phyloP scores from a whole-genome alignment of 2,888 invertebrate genomes.

The Stomorhina lunata region DNA sequence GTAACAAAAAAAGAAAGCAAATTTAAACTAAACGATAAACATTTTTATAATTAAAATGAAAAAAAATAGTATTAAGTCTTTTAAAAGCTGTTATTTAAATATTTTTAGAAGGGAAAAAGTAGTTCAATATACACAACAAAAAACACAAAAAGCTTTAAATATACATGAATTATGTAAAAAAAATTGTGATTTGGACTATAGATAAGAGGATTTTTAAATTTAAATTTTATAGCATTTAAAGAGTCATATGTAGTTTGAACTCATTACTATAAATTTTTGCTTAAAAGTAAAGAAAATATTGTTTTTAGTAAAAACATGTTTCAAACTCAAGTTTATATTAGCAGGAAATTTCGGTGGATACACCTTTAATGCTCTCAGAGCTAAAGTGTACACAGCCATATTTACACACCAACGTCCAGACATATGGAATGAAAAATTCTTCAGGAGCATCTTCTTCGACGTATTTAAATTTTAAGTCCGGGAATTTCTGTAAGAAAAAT shows the following conservation, averaged over 20 bases:
- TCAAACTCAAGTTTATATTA: constrained; percentile 72
- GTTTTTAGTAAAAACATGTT: constrained; percentile 50
- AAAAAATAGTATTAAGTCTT: too few species aligned
- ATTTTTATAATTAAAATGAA: too few species aligned
- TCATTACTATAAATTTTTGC: constrained; percentile 3
- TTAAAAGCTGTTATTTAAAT: background rate
- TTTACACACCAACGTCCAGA: constrained; percentile 93
- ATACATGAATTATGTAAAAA: constrained; percentile 22
- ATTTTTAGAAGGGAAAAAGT: background rate
- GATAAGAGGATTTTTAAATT: background rate
- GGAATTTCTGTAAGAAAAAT: constrained; percentile 91
- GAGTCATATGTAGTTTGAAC: background rate
- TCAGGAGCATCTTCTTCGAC: constrained; percentile 99
- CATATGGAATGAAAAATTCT: constrained; percentile 99
- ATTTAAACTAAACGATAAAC: too few species aligned
- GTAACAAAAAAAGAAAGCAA: too few species aligned
- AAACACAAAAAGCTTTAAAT: constrained; percentile 6
- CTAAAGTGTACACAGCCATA: constrained; percentile 81
- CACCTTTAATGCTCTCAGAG: constrained; percentile 78
- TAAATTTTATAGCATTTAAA: background rate
- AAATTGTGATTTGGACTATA: background rate
- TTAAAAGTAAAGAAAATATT: constrained; percentile 6
- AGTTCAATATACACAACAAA: background rate
- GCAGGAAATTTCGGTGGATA: constrained; percentile 78
- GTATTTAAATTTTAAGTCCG: constrained; percentile 98